Percentiles rank a stretch among this genome's conserved stretches.
phyloP scores from a whole-genome alignment of 2,888 invertebrate species.

The Cephus nigrinus region DNA sequence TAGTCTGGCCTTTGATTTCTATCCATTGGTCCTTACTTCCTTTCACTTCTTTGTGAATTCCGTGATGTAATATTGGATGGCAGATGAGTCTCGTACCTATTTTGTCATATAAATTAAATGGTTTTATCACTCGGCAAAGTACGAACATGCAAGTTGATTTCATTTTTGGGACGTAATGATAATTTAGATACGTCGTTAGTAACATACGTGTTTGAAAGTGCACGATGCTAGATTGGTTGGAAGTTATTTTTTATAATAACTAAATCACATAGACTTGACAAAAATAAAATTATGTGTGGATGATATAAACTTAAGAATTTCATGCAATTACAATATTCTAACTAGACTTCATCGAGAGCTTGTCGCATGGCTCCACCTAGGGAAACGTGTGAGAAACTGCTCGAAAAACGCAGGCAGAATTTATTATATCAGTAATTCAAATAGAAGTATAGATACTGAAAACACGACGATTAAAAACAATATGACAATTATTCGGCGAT shows the following conservation, averaged over 20 bases:
- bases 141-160: background rate
- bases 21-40: background rate
- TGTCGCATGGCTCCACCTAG: background rate
- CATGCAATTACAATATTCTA: background rate
- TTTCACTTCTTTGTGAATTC: background rate
- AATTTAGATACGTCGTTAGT: background rate
- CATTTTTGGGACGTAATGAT: background rate
- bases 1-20: background rate
- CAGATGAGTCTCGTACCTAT: background rate
- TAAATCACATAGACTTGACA: background rate
- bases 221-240: background rate
- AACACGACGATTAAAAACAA: background rate
- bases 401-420: background rate
- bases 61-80: background rate
- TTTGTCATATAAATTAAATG: background rate
- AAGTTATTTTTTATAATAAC: background rate
- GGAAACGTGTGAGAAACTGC: background rate
- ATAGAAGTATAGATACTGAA: background rate
- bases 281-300: background rate
- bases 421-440: background rate
- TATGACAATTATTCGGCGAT: background rate
- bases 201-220: background rate
- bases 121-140: background rate
- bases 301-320: background rate
- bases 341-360: background rate